phyloP scores from a whole-genome alignment of 2,797 vertebrate species.

The Phoebastria nigripes region DNA sequence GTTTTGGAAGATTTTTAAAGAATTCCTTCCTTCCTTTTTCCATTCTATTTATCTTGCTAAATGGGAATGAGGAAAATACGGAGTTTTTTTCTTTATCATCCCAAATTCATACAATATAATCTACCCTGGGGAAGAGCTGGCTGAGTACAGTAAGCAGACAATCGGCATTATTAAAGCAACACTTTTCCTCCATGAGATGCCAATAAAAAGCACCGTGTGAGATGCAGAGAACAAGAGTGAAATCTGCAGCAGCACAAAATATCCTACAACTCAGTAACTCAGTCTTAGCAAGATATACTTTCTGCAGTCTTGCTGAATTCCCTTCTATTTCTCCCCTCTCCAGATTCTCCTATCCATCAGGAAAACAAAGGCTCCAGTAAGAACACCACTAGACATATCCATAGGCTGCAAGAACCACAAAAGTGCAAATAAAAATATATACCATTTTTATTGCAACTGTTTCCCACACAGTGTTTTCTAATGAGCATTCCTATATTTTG shows the following conservation, averaged over 20 bases:
- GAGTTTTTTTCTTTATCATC: background rate
- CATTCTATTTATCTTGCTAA: background rate
- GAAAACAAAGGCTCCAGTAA: background rate
- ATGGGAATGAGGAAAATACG: background rate
- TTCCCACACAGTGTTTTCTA: background rate
- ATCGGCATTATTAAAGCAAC: background rate
- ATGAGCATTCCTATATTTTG: background rate
- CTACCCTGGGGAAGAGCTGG: background rate
- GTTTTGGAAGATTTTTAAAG: background rate
- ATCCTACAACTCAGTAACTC: background rate
- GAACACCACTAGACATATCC: background rate
- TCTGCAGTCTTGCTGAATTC: background rate
- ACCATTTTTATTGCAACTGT: background rate
- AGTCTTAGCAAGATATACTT: background rate
- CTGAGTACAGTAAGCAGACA: background rate
- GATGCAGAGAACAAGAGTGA: background rate
- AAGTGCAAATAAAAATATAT: background rate
- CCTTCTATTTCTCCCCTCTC: background rate
- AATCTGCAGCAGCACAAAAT: background rate
- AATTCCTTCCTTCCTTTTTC: background rate
- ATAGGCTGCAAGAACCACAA: background rate
- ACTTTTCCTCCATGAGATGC: background rate
- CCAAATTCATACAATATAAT: background rate
- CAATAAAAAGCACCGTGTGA: background rate
- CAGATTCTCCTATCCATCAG: background rate